A percentile compares a stretch with the other conserved stretches of the same genome.
phyloP scores from a whole-genome alignment of 2,113 vertebrate species.

The Hirundichthys speculiger region DNA sequence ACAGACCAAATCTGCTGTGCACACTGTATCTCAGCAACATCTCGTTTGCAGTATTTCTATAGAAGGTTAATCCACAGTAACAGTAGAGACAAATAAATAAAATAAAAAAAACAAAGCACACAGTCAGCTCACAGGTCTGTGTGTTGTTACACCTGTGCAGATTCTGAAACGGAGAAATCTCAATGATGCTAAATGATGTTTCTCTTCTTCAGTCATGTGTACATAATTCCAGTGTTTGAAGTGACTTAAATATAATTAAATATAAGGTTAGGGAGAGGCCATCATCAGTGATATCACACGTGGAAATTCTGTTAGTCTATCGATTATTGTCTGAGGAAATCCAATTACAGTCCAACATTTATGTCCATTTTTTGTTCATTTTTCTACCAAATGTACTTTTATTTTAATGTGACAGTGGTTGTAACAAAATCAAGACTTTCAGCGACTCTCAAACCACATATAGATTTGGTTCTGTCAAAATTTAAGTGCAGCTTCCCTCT shows the following conservation, averaged over 20 bases:
- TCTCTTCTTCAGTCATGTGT: constrained; percentile 22
- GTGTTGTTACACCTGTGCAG: no score
- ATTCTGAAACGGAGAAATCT: constrained; percentile 13
- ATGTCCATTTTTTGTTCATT: constrained; percentile 15
- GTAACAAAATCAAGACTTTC: constrained; percentile 26
- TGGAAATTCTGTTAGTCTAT: constrained; percentile 16
- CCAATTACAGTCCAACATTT: constrained; percentile 24
- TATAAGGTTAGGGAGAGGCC: constrained; percentile 53
- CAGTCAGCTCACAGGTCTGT: constrained; percentile 18
- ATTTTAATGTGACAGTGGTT: constrained; percentile 25
- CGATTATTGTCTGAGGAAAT: constrained; percentile 34
- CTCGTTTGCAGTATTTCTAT: constrained; percentile 37
- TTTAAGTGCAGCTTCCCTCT: constrained; percentile 55
- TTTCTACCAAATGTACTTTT: constrained; percentile 21
- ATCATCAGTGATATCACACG: constrained; percentile 42
- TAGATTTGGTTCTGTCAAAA: constrained; percentile 13
- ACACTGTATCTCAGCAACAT: constrained; percentile 7
- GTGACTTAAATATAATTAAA: constrained; percentile 71
- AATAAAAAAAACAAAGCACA: constrained; percentile 38
- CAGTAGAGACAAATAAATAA: constrained; percentile 71
- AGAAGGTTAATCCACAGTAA: constrained; percentile 38
- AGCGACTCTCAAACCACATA: constrained; percentile 8
- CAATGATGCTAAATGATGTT: constrained; percentile 16
- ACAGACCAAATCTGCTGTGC: constrained; percentile 4
- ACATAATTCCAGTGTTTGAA: constrained; percentile 79